A percentile compares a stretch with the other conserved stretches of the same genome.
Evolutionary conservation across 2,888 invertebrate genomes (phyloP).

Genomic region (Exocentrus adspersus): DNA sequence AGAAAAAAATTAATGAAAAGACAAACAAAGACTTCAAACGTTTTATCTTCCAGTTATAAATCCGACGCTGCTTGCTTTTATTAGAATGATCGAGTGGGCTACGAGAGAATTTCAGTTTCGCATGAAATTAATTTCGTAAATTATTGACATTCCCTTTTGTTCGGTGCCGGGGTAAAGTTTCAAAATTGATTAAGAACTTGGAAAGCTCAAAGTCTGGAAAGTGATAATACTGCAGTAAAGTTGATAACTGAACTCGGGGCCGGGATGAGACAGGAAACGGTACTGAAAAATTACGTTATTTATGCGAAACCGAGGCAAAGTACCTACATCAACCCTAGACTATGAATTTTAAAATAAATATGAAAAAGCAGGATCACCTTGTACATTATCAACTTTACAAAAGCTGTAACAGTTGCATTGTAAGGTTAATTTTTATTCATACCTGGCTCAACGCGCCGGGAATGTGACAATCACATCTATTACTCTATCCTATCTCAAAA

Average conservation of each 20-base stretch:
- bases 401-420: no score
- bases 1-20: constrained; percentile 26
- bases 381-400: constrained; percentile 1
- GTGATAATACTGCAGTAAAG: neutral
- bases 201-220: neutral
- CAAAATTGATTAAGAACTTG: constrained; percentile 23
- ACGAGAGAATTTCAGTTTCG: constrained; percentile 16
- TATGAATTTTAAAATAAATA: no score
- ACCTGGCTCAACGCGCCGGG: neutral
- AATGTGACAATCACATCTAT: constrained; percentile 9
- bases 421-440: constrained; percentile 15
- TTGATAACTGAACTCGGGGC: neutral
- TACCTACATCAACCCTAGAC: neutral
- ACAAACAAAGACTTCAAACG: constrained; percentile 38
- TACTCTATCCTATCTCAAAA: constrained; percentile 6
- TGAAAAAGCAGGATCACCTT: no score
- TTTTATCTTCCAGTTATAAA: constrained; percentile 24
- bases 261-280: neutral
- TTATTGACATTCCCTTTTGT: constrained; percentile 35
- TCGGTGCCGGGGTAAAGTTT: constrained; percentile 30
- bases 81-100: constrained; percentile 23
- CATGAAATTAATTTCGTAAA: constrained; percentile 35
- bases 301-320: no score
- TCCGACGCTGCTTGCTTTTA: constrained; percentile 22
- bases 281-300: no score